Percentiles rank a stretch among this genome's conserved stretches.
Conservation (phyloP, 92 coral and sea anemone species). For the Porites cylindrica region DNA sequence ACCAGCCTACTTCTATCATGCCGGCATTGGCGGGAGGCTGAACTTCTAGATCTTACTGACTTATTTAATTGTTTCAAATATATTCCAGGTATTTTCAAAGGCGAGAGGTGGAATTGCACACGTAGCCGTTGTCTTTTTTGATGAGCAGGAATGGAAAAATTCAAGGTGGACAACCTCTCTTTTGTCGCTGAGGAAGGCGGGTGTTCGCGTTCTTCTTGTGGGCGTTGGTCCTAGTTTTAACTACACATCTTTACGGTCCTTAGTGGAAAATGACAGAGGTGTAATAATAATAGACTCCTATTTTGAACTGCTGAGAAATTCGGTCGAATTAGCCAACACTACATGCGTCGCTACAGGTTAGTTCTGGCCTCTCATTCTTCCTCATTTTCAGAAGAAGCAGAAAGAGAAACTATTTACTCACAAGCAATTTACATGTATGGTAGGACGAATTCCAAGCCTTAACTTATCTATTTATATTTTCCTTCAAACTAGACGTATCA, state of each 20-base stretch:
- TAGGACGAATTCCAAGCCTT: no score
- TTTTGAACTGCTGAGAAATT: slow-evolving; percentile 11
- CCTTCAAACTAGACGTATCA: no score
- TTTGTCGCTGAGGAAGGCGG: slow-evolving; percentile 21
- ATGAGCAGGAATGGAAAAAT: slow-evolving; percentile 11
- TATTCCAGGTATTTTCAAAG: slow-evolving; percentile 5
- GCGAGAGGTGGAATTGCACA: slow-evolving; percentile 41
- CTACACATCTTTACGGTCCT: not conserved
- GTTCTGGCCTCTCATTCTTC: not conserved
- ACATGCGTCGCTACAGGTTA: slow-evolving; percentile 33
- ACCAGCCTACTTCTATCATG: no score
- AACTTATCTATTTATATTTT: no score
- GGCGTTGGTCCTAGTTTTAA: slow-evolving; percentile 11
- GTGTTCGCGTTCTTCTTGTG: slow-evolving; percentile 24
- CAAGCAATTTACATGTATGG: no score
- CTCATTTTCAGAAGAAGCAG: not conserved
- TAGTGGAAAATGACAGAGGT: slow-evolving; percentile 24
- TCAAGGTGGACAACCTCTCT: slow-evolving; percentile 2
- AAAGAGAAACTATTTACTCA: no score
- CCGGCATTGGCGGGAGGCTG: no score
- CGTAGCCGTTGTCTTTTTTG: slow-evolving; percentile 34
- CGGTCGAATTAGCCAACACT: slow-evolving; percentile 28
- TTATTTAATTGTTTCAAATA: not conserved
- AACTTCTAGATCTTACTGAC: no score
- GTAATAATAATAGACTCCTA: not conserved